Conservation (phyloP, 2,888 invertebrate genomes). For the Limnephilus lunatus region DNA sequence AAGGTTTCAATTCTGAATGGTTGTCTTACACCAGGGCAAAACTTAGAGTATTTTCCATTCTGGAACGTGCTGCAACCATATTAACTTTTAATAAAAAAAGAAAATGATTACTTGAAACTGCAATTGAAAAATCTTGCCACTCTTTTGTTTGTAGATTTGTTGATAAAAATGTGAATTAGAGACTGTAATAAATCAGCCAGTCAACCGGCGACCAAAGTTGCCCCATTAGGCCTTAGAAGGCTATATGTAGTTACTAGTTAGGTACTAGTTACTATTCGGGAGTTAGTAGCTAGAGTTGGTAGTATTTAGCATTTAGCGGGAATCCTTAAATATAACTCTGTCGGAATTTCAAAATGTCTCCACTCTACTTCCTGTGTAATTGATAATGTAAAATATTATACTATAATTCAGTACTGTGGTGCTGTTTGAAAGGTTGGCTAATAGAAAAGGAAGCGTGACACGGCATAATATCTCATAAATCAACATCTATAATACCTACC, state of each 20-base stretch:
- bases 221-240: neutral
- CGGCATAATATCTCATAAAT: no score
- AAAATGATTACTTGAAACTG: neutral
- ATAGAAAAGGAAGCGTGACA: no score
- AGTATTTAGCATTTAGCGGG: neutral
- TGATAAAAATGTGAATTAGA: conserved; percentile 11
- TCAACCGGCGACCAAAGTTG: conserved; percentile 11
- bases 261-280: neutral
- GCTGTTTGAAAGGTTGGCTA: neutral
- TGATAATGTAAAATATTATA: neutral
- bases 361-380: neutral
- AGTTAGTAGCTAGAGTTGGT: neutral
- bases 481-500: no score
- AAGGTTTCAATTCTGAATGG: no score
- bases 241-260: no score
- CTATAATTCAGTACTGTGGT: neutral
- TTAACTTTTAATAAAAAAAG: no score
- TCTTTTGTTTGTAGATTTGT: conserved; percentile 11
- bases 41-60: no score
- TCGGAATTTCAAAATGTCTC: neutral
- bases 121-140: conserved; percentile 2
- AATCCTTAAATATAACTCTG: neutral
- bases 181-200: neutral
- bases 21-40: no score
- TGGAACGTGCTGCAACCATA: no score